Conservation (phyloP, 2,888 invertebrate species). For the Habroteleia sp. region DNA sequence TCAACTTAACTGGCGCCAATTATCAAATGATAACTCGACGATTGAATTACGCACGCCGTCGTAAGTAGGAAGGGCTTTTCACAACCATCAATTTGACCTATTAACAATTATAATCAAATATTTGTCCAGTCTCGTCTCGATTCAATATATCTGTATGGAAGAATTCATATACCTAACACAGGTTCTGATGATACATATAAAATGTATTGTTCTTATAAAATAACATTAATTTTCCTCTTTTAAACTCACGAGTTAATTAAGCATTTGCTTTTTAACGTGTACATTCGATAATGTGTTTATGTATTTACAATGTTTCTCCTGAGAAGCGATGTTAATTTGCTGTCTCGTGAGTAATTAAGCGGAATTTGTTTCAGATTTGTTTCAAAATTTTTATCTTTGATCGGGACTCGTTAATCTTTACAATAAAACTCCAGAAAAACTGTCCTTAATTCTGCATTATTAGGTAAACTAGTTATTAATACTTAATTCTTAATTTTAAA, state of each 20-base stretch:
- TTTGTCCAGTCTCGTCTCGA: slow-evolving; percentile 39
- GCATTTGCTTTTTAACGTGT: slow-evolving; percentile 23
- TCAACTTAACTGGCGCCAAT: slow-evolving; percentile 1
- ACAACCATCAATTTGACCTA: slow-evolving; percentile 53
- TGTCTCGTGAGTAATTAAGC: slow-evolving; percentile 32
- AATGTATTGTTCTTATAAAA: slow-evolving; percentile 51
- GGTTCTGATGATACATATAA: slow-evolving; percentile 47
- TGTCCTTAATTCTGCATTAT: too few species aligned
- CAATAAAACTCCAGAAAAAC: neutral
- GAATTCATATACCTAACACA: slow-evolving; percentile 48
- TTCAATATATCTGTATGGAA: slow-evolving; percentile 48
- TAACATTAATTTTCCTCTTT: slow-evolving; percentile 29
- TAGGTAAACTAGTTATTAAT: too few species aligned
- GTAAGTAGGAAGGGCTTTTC: slow-evolving; percentile 55
- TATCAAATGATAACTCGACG: slow-evolving; percentile 30
- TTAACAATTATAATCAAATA: slow-evolving; percentile 51
- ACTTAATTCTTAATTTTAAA: too few species aligned
- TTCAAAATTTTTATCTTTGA: neutral
- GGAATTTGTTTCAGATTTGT: slow-evolving; percentile 1
- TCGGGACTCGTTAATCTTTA: slow-evolving; percentile 7
- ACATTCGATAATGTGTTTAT: slow-evolving; percentile 33
- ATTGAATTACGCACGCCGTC: slow-evolving; percentile 41
- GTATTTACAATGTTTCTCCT: slow-evolving; percentile 48
- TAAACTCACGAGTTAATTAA: slow-evolving; percentile 34
- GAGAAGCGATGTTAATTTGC: slow-evolving; percentile 26